Percentiles rank a stretch among this genome's conserved stretches.
These are phyloP conservation scores for Sinella curviseta DNA, from an alignment of 1,140 invertebrate species.

Conservation along the genomic window DNA sequence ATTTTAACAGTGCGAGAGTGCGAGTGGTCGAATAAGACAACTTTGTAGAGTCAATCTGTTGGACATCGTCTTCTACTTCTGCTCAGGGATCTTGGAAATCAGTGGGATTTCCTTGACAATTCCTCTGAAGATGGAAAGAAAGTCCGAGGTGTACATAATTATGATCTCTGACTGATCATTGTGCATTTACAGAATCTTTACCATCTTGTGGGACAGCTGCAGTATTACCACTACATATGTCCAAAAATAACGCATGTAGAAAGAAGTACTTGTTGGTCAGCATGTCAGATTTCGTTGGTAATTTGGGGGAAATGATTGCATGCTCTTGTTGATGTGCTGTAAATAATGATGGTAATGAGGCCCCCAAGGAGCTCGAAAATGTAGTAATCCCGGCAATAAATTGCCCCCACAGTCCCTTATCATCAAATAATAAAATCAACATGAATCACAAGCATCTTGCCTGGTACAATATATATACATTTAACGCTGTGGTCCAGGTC, in stretches of 20 bases:
- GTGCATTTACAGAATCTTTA: not conserved
- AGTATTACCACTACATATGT: not conserved
- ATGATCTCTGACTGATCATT: not conserved
- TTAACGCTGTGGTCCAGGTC: not conserved
- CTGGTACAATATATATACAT: too few species aligned
- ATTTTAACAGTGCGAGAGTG: not conserved
- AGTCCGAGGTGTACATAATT: too few species aligned
- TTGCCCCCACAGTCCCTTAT: not conserved
- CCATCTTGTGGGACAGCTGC: too few species aligned
- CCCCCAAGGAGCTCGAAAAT: not conserved
- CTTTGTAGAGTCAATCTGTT: not conserved
- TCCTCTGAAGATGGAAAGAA: not conserved
- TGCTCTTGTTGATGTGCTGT: not conserved
- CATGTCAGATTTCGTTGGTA: not conserved
- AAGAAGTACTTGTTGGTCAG: not conserved
- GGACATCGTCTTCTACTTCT: not conserved
- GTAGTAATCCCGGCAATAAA: not conserved
- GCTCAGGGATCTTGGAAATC: not conserved
- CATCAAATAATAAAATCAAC: too few species aligned
- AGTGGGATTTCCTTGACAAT: not conserved
- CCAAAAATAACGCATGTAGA: not conserved
- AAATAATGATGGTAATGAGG: slow-evolving; percentile 11
- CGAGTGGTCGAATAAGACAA: not conserved
- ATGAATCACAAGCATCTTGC: too few species aligned
- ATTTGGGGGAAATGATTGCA: not conserved